Conservation (phyloP, 2,888 invertebrate species). For the Syrphus vitripennis region DNA sequence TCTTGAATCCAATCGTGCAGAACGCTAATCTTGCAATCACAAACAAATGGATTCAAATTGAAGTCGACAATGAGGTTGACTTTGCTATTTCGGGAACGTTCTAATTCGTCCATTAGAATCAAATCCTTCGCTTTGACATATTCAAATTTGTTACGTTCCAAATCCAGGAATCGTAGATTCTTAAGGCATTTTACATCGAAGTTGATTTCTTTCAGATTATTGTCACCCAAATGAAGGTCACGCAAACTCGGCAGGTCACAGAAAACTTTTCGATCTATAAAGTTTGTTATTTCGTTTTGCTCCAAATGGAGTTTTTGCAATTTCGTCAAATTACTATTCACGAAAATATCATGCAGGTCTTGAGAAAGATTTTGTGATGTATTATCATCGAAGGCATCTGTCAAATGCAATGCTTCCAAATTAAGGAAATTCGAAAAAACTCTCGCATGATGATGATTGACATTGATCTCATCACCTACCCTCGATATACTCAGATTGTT, state of each 20-base stretch:
- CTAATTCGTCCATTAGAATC: conserved; percentile 83
- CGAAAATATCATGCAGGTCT: conserved; percentile 87
- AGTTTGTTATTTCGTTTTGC: conserved; percentile 87
- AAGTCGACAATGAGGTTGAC: conserved; percentile 84
- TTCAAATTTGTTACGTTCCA: conserved; percentile 86
- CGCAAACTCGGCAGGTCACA: conserved; percentile 86
- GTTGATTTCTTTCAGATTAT: conserved; percentile 84
- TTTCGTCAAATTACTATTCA: conserved; percentile 85
- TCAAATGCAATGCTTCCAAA: conserved; percentile 87
- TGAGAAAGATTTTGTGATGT: conserved; percentile 84
- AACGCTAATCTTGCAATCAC: conserved; percentile 84
- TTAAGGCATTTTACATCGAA: conserved; percentile 86
- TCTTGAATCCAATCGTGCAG: conserved; percentile 85
- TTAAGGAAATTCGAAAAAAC: conserved; percentile 87
- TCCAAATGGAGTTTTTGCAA: conserved; percentile 88
- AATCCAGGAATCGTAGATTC: conserved; percentile 86
- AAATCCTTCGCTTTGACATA: conserved; percentile 83
- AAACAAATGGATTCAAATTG: conserved; percentile 86
- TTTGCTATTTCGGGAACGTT: conserved; percentile 79
- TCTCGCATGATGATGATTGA: conserved; percentile 85
- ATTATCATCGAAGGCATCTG: conserved; percentile 87
- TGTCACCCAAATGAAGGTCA: conserved; percentile 87
- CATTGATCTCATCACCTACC: conserved; percentile 82
- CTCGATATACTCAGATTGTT: conserved; percentile 86
- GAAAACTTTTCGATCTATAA: conserved; percentile 86